Percentiles rank a stretch among this genome's conserved stretches.
phyloP scores from a whole-genome alignment of 2,113 vertebrate species.

The Hydrochoerus hydrochaeris region DNA sequence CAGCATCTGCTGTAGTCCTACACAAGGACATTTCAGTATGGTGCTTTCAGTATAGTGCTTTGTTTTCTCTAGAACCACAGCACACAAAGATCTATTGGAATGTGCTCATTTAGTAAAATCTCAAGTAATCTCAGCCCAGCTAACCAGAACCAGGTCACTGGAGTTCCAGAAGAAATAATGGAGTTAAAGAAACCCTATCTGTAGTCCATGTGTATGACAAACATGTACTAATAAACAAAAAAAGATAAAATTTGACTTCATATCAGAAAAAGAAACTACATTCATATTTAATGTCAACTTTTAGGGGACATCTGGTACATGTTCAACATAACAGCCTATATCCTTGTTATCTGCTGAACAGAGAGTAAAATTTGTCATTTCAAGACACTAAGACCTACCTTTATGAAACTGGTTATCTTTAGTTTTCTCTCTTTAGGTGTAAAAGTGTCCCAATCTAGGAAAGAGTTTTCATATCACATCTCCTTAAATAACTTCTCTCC shows the following conservation, averaged over 20 bases:
- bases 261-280: background rate
- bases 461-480: rapidly evolving
- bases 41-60: too few species aligned
- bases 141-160: background rate
- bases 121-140: background rate
- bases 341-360: background rate
- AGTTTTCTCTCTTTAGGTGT: background rate
- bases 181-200: background rate
- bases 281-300: background rate
- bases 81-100: background rate
- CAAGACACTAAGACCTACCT: background rate
- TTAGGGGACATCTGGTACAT: background rate
- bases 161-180: background rate
- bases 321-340: background rate
- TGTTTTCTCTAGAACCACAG: background rate
- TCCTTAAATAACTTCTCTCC: background rate
- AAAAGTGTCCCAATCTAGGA: background rate
- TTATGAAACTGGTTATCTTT: background rate
- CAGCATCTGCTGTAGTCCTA: background rate
- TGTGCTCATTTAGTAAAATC: background rate
- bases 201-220: background rate
- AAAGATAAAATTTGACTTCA: background rate
- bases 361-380: background rate
- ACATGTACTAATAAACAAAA: background rate
- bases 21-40: background rate